These are phyloP conservation scores for Nesometra sesokonis DNA, from an alignment of 35 echinoderm and acorn worm species.

Conservation along the genomic window DNA sequence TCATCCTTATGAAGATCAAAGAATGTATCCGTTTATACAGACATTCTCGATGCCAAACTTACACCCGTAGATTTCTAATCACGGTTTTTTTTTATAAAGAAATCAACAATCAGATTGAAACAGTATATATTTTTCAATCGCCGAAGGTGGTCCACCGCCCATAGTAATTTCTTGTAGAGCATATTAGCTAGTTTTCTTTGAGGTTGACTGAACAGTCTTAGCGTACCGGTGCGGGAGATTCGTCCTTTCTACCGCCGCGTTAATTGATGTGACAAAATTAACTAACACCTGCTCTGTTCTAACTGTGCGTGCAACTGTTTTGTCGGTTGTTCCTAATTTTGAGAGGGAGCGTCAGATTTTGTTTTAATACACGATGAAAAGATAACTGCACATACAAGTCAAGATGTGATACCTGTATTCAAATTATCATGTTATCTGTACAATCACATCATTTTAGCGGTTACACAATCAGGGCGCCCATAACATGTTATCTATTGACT, in stretches of 20 bases:
- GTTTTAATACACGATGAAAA: neutral
- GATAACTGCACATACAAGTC: neutral
- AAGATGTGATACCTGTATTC: neutral
- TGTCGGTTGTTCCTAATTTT: neutral
- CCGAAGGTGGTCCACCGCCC: neutral
- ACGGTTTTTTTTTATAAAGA: neutral
- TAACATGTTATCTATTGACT: neutral
- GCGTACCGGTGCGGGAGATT: neutral
- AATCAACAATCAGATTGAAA: neutral
- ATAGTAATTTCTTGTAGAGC: neutral
- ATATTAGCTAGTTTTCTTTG: neutral
- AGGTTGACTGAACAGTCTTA: neutral
- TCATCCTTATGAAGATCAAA: neutral
- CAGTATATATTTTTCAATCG: neutral
- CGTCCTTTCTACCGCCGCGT: neutral
- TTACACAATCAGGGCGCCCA: neutral
- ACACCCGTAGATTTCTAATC: neutral
- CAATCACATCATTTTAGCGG: neutral
- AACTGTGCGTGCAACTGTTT: neutral
- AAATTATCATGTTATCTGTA: neutral
- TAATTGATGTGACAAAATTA: slow-evolving; percentile 1
- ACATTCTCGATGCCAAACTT: neutral
- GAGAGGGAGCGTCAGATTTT: neutral
- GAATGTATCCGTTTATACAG: neutral
- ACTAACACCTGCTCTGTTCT: neutral